phyloP scores from a whole-genome alignment of 2,888 invertebrate genomes.

The Pandemis cinnamomeana region DNA sequence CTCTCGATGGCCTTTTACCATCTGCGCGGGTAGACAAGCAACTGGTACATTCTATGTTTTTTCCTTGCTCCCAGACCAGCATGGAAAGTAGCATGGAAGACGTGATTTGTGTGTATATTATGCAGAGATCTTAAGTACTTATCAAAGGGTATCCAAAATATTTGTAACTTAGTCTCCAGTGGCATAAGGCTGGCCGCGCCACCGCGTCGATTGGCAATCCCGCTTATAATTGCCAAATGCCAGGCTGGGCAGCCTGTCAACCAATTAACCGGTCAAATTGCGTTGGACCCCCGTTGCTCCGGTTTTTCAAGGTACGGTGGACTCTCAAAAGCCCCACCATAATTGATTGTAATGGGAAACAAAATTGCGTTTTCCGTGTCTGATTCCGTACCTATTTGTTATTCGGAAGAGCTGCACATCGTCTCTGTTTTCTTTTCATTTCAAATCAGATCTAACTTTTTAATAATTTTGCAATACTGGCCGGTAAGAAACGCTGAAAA shows the following conservation, averaged over 20 bases:
- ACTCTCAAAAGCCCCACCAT: slow-evolving; percentile 36
- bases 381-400: slow-evolving; percentile 5
- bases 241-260: slow-evolving; percentile 22
- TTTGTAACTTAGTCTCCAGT: background rate
- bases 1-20: no score
- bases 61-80: no score
- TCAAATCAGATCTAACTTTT: no score
- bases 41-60: no score
- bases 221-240: slow-evolving; percentile 37
- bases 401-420: background rate
- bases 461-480: no score
- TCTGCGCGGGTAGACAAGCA: no score
- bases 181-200: slow-evolving; percentile 5
- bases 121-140: background rate
- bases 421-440: background rate
- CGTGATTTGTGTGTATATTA: background rate
- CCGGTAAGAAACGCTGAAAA: no score
- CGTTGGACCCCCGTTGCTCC: slow-evolving; percentile 34
- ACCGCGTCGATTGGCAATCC: slow-evolving; percentile 33
- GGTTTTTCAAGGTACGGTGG: slow-evolving; percentile 34
- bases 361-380: slow-evolving; percentile 34
- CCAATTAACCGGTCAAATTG: slow-evolving; percentile 39
- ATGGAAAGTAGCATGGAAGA: no score
- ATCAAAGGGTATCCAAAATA: background rate
- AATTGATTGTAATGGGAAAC: slow-evolving; percentile 41